Percentiles rank a stretch among this genome's conserved stretches.
Conservation (phyloP, 2,888 invertebrate genomes). For the Melieria omissa region DNA sequence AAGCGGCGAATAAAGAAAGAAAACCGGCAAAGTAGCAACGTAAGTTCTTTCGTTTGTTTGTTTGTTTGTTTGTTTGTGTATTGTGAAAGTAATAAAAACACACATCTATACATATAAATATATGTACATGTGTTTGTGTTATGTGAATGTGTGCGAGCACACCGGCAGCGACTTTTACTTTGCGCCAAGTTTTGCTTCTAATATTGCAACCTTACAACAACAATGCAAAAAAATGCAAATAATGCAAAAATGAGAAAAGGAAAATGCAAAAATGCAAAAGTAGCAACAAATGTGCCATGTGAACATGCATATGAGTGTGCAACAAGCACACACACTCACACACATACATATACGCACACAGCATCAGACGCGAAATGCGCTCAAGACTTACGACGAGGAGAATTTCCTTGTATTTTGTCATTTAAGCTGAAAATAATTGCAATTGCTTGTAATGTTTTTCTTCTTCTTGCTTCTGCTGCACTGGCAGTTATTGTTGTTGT, state of each 20-base stretch:
- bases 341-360: slow-evolving; percentile 1
- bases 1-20: slow-evolving; percentile 45
- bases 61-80: slow-evolving; percentile 11
- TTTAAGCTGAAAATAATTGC: slow-evolving; percentile 66
- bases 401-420: slow-evolving; percentile 63
- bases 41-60: slow-evolving; percentile 33
- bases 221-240: not conserved
- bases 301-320: not conserved
- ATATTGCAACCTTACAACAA: not conserved
- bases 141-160: not conserved
- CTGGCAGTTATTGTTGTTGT: slow-evolving; percentile 17
- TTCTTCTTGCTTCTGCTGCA: slow-evolving; percentile 23
- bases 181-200: no score
- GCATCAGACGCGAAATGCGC: not conserved
- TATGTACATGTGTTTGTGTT: not conserved
- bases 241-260: not conserved
- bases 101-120: slow-evolving; percentile 39
- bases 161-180: no score
- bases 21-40: slow-evolving; percentile 52
- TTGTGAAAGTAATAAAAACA: not conserved
- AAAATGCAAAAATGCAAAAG: not conserved
- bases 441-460: slow-evolving; percentile 58
- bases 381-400: slow-evolving; percentile 48
- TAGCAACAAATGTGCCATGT: not conserved
- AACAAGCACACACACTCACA: not conserved